Evolutionary conservation across 2,888 invertebrate species (phyloP), one percentile per base, ranked within the genome.

Genomic region (Epinotia nisella): DNA sequence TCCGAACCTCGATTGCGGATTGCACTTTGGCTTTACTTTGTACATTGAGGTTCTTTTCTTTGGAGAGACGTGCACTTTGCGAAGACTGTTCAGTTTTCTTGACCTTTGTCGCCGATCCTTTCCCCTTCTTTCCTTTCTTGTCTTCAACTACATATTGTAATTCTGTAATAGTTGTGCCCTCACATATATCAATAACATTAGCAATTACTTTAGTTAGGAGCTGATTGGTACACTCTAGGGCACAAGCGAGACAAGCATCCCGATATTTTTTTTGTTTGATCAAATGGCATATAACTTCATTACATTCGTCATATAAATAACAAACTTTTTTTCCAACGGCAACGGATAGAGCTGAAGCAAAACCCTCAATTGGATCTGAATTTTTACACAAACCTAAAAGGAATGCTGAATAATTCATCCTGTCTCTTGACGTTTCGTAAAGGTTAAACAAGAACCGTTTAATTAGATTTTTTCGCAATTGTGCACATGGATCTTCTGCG

Each of bases 381-480:
- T 90, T 94, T 87, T 95, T 96, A 80, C 96, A 96, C 78, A 96
- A 95, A 21, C 94, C 94, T 74, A 96, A 82, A 45, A 96, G 83
- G 79, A 96, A 88, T 5, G 95, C 95, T 0, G 95, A 94, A 82
- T 96, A 96, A 80, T 95, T 95, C 77, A 95, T 90, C 51, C 86
- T 78, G 74, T 94, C 83, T 72, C 89, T 81, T 58, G 87, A 82
- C 0, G 90, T 87, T 82, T 92, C 89, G 81, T 92, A 96, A 79
- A 96, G 86, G 77, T 94, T 93, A 78, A 94, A 94, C 19, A 96
- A 82, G 66, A 96, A 90, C 77, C 94, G 87, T 83, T 95, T 95
- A 0, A 94, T 88, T 71, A 94, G 79, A 75, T 82, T 82, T 69
- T 83, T 84, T 79, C 91, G 83, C 35, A 94, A 78, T 71, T 81